A percentile compares a stretch with the other conserved stretches of the same genome.
Conservation (phyloP, 2,797 vertebrate species). For the Myotis findleyi region DNA sequence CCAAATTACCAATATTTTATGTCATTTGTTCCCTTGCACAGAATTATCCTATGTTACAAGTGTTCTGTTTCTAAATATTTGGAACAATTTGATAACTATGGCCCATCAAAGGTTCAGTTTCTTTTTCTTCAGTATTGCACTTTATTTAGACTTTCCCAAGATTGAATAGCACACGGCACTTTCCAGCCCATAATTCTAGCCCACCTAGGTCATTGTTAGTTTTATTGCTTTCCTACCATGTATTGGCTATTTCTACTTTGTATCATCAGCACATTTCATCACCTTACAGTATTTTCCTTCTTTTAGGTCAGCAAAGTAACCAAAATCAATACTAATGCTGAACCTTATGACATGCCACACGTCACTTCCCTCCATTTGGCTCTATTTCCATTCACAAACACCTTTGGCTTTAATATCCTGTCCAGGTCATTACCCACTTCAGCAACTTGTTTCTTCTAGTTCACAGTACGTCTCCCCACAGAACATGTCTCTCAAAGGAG, state of each 20-base stretch:
- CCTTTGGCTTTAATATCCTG: background rate
- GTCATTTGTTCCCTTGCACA: background rate
- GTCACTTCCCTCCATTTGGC: slow-evolving; percentile 63
- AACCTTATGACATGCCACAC: slow-evolving; percentile 34
- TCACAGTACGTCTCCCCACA: slow-evolving; percentile 48
- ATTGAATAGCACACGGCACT: slow-evolving; percentile 58
- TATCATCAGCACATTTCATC: slow-evolving; percentile 77
- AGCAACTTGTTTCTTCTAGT: slow-evolving; percentile 44
- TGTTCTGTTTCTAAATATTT: background rate
- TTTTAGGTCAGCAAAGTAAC: slow-evolving; percentile 76
- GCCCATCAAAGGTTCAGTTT: slow-evolving; percentile 58
- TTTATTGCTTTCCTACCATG: slow-evolving; percentile 71
- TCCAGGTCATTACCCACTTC: slow-evolving; percentile 70
- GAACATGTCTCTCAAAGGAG: background rate
- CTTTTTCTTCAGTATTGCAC: slow-evolving; percentile 69
- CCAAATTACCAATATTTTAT: background rate
- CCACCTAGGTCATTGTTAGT: slow-evolving; percentile 54
- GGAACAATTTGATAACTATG: background rate
- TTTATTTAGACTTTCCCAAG: slow-evolving; percentile 67
- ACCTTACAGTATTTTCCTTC: slow-evolving; percentile 60
- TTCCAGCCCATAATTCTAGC: slow-evolving; percentile 71
- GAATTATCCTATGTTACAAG: background rate
- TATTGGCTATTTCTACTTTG: slow-evolving; percentile 59
- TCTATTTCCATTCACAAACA: slow-evolving; percentile 29
- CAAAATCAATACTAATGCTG: slow-evolving; percentile 80